A percentile compares a stretch with the other conserved stretches of the same genome.
Evolutionary conservation across 92 coral and sea anemone genomes (phyloP).

Genomic region (Meandrina meandrites): DNA sequence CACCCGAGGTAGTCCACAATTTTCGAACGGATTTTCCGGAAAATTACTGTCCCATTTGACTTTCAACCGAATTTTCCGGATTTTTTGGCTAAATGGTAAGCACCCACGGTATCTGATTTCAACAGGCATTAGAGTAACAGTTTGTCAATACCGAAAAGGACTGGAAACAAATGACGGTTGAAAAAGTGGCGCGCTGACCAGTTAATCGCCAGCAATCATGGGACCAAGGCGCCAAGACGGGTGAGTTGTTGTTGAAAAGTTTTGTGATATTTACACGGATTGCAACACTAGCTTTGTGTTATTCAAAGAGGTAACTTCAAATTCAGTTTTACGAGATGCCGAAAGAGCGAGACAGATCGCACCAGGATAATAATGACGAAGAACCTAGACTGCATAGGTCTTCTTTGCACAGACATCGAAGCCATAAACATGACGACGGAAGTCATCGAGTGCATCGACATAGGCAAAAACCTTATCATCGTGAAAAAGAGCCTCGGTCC

Average conservation of each 20-base stretch:
- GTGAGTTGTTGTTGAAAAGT: neutral
- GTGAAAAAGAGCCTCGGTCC: constrained; percentile 22
- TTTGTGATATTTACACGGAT: neutral
- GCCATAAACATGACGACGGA: neutral
- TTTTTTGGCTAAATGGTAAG: too few species aligned
- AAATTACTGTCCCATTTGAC: too few species aligned
- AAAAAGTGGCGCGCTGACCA: constrained; percentile 18
- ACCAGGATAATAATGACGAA: neutral
- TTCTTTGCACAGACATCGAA: constrained; percentile 10
- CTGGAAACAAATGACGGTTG: constrained; percentile 10
- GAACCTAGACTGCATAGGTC: neutral
- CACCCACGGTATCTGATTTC: too few species aligned
- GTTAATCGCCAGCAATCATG: constrained; percentile 1
- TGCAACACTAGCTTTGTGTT: neutral
- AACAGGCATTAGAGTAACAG: too few species aligned
- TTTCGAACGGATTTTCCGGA: too few species aligned
- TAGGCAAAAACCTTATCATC: constrained; percentile 3
- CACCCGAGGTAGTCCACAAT: too few species aligned
- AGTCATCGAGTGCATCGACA: constrained; percentile 10
- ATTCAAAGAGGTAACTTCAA: neutral
- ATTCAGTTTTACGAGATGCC: constrained; percentile 12
- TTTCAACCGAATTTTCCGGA: too few species aligned
- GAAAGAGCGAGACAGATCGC: constrained; percentile 17
- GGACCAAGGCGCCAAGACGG: constrained; percentile 10
- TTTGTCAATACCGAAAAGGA: neutral